These are phyloP conservation scores for Campylomormyrus numenius DNA, from an alignment of 2,113 vertebrate species.

Conservation along the genomic window DNA sequence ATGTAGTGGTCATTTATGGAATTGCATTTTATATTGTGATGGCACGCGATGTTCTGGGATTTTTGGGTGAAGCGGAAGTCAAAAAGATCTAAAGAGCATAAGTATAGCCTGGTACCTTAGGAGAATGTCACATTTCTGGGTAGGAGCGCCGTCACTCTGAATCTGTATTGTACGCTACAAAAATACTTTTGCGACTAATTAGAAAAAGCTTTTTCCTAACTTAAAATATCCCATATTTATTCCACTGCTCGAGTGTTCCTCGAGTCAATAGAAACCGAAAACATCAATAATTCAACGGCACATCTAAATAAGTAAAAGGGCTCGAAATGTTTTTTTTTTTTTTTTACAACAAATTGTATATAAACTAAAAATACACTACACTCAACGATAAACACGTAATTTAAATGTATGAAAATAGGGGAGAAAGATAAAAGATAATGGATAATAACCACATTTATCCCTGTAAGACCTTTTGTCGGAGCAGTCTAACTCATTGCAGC, in stretches of 20 bases:
- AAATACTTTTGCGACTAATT: background rate
- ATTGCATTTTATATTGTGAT: conserved; percentile 15
- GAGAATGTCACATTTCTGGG: background rate
- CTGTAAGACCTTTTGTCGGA: conserved; percentile 27
- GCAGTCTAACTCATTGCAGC: conserved; percentile 16
- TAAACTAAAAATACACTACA: background rate
- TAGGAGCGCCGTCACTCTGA: background rate
- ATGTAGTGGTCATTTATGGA: conserved; percentile 17
- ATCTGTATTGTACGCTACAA: background rate
- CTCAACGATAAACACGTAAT: background rate
- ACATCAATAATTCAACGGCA: background rate
- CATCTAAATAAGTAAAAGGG: background rate
- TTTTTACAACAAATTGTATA: background rate
- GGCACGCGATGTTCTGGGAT: background rate
- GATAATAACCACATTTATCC: conserved; percentile 36
- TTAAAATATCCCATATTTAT: background rate
- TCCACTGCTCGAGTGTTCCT: background rate
- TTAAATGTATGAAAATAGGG: background rate
- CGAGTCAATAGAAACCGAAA: background rate
- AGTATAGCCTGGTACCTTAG: background rate
- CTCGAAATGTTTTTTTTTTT: background rate
- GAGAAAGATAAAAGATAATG: background rate
- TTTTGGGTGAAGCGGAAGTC: background rate
- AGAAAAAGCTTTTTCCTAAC: background rate
- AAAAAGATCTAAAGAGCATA: background rate